A percentile compares a stretch with the other conserved stretches of the same genome.
phyloP scores from a whole-genome alignment of 2,888 invertebrate species.

The Alloplasta piceator region DNA sequence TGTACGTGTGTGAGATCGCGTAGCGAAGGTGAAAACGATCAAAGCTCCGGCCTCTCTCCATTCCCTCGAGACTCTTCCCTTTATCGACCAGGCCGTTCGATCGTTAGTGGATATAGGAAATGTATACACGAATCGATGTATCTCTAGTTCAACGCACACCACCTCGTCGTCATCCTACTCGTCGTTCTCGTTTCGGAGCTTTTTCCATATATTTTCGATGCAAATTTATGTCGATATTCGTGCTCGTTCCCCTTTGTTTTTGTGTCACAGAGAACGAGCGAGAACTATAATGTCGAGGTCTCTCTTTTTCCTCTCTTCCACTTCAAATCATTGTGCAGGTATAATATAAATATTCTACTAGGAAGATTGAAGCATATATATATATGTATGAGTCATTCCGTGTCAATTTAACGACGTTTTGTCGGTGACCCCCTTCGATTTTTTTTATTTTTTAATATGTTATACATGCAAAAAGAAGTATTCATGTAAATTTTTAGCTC shows the following conservation, averaged over 20 bases:
- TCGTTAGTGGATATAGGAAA: not conserved
- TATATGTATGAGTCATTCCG: no score
- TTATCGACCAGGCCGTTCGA: not conserved
- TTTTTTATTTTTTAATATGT: no score
- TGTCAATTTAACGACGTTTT: no score
- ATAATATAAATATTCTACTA: not conserved
- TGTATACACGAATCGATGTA: constrained; percentile 37
- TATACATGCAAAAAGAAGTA: no score
- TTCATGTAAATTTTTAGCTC: no score
- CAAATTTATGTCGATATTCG: constrained; percentile 57
- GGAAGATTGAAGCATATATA: no score
- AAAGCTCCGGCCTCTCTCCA: constrained; percentile 25
- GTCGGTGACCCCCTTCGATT: no score
- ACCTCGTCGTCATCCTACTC: constrained; percentile 5
- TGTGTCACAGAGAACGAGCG: constrained; percentile 28
- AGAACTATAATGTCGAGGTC: constrained; percentile 13
- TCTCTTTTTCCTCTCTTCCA: constrained; percentile 12
- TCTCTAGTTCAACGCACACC: constrained; percentile 42
- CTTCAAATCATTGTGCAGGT: constrained; percentile 19
- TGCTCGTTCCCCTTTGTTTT: constrained; percentile 5
- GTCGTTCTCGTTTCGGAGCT: constrained; percentile 19
- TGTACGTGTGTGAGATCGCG: constrained; percentile 27
- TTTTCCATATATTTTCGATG: constrained; percentile 49
- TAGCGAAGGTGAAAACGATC: constrained; percentile 38
- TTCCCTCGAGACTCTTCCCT: constrained; percentile 17